Evolutionary conservation across 2,113 vertebrate genomes (phyloP), one percentile per base, ranked within the genome.

Genomic region (Centropristis striata): DNA sequence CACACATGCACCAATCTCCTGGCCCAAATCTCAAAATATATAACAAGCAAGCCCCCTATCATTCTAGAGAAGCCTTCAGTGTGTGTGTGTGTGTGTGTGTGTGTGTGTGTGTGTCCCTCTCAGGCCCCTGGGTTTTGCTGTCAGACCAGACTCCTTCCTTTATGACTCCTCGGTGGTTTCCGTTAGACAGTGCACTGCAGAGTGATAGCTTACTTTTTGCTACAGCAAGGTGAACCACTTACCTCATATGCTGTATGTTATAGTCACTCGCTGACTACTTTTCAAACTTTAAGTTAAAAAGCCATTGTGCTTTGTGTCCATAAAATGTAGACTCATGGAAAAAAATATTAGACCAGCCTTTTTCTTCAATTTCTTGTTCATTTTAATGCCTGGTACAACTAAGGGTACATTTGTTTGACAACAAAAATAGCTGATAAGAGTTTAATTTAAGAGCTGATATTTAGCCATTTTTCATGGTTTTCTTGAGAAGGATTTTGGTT

Each of bases 1-100:
- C 58, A 70, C 57, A 68, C 42, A 84, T 59, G 41, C 47, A 11
- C 20, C 53, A 57, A 60, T 61, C 42, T 64, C 15, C 60, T 47
- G 68, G 71, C 70, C 58, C 53, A 78, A 80, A 68, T 79, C 84
- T 81, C 59, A 70, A 85, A 83, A 80, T 80, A 86, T 72, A 80
- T 65, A 77, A 85, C 75, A 70, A 79, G 66, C 68, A 25, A 51
- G 36, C 25, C 23, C 49, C 49, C 27, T 75, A 53, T 70, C 58
- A 64, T 60, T 61, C 51, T 51, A 55, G 50, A 63, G 59, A 63
- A 71, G 63, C 58, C 61, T 84, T 84, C 68, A 69, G 3, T 55
- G 53, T 55, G 53, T 57, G 53, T 57, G 66, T 71, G 73, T 69
- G 46, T 72, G 37, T 49, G 60, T 63, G 77, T 51, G 49, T 53